Conservation (phyloP, 2,113 vertebrate genomes). For the Isichthys henryi region DNA sequence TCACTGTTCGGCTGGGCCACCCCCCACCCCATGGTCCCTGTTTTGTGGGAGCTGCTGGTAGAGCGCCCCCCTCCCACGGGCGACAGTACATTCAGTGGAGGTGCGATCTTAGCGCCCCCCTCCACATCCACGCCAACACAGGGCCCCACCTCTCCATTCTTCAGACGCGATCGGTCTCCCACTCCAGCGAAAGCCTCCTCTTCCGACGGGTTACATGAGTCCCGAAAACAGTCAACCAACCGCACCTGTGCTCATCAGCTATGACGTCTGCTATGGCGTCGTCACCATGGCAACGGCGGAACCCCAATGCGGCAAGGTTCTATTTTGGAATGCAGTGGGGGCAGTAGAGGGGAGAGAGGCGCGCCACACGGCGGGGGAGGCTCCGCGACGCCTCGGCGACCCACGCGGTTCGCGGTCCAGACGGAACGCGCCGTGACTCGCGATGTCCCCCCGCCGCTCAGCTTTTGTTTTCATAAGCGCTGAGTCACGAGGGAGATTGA, state of each 20-base stretch:
- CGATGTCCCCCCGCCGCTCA: background rate
- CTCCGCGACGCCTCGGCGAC: background rate
- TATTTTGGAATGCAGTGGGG: constrained; percentile 13
- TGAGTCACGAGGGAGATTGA: constrained; percentile 6
- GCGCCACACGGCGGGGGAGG: background rate
- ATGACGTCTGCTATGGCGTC: background rate
- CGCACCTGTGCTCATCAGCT: background rate
- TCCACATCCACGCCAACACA: too few relatives aligned
- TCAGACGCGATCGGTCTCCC: background rate
- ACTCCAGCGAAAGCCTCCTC: background rate
- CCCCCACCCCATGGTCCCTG: background rate
- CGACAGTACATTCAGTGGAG: background rate
- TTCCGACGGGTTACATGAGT: background rate
- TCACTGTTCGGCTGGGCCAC: background rate
- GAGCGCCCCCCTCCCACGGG: background rate
- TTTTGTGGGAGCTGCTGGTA: background rate
- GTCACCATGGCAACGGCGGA: constrained; percentile 18
- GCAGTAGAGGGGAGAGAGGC: background rate
- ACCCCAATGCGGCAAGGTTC: background rate
- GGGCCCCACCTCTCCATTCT: too few relatives aligned
- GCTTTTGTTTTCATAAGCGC: background rate
- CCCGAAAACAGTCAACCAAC: background rate
- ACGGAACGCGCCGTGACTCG: background rate
- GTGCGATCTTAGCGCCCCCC: background rate
- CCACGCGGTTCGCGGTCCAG: background rate